Base-by-base conservation (phyloP, 1,140 invertebrate species). In the Lordiphosa mommai region DNA sequence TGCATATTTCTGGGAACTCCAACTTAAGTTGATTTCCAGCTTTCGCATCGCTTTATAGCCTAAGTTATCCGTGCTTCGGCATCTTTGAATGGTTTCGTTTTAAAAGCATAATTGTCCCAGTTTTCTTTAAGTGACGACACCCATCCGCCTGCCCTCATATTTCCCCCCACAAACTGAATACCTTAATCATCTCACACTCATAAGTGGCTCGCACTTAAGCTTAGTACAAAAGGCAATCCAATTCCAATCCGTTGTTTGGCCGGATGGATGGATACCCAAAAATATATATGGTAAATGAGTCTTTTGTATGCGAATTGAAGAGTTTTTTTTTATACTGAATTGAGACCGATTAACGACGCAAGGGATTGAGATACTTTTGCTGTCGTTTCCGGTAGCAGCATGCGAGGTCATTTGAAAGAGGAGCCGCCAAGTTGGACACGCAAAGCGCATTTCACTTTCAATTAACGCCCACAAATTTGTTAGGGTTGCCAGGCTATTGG, bases 261-360 rank as follows among this genome's bases (percentile, higher is more conserved):
- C 23, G 51, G 46, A 30, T 52, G 59, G 52, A 67, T 77, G 68
- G 47, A 65, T 72, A 48, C 68, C 64, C 66, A 29, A 69, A 64
- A 76, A 82, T 60, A 71, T 53, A 43, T 56, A 55, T 29, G 41
- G 36, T 74, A 74, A 82, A 82, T 76, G 61, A 70, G 38, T 55
- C 71, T 68, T 64, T 82, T 82, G 76, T 82, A 40, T 20, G 41
- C 61, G 58, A 64, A 82, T 82, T 84, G 80, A 84, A 64, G 82
- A 76, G 50, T 71, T 51, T 55, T 64, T 44, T 53, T 43, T 41
- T 52, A n/a, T 61, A 29, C 20, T 77, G 76, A 82, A 69, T 79
- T 40, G 70, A 61, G 66, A 71, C 70, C 60, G 50, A 76, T 82
- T 71, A 74, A 58, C 61, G 48, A 17, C 36, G 64, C 76, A 80